phyloP scores from a whole-genome alignment of 2,113 vertebrate species.

The Planiliza haematocheilus region DNA sequence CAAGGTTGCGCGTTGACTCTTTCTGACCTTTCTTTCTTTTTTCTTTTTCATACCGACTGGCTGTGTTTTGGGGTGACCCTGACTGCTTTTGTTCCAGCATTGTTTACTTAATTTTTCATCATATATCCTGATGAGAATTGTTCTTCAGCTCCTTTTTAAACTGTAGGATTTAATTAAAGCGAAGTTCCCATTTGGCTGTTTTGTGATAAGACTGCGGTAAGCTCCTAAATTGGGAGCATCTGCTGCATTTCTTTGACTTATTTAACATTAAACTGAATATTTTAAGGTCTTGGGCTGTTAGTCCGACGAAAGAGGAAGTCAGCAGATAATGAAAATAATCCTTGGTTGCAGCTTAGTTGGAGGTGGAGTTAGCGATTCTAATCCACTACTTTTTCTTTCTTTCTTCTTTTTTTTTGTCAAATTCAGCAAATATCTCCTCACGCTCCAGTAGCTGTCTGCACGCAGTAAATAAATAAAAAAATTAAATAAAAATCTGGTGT shows the following conservation, averaged over 20 bases:
- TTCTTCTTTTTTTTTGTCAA: too few species aligned
- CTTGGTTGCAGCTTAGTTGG: not conserved
- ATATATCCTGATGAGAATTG: not conserved
- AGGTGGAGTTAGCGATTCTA: not conserved
- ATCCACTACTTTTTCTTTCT: too few species aligned
- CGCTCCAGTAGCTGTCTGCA: too few species aligned
- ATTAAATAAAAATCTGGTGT: too few species aligned
- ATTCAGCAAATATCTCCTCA: too few species aligned
- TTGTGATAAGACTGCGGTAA: not conserved
- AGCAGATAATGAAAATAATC: not conserved
- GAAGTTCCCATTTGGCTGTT: conserved; percentile 12
- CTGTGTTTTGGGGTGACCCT: too few species aligned
- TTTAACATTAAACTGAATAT: not conserved
- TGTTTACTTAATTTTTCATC: not conserved
- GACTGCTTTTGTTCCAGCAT: too few species aligned
- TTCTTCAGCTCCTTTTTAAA: conserved; percentile 5
- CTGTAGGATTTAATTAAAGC: not conserved
- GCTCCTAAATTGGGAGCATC: not conserved
- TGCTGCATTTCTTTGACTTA: not conserved
- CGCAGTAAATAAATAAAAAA: too few species aligned
- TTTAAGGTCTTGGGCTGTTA: not conserved
- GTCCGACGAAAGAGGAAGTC: not conserved
- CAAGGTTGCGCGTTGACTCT: not conserved
- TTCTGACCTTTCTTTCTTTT: not conserved
- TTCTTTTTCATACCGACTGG: not conserved